Conservation (phyloP, 2,888 invertebrate genomes). For the Willowsia nigromaculata region DNA sequence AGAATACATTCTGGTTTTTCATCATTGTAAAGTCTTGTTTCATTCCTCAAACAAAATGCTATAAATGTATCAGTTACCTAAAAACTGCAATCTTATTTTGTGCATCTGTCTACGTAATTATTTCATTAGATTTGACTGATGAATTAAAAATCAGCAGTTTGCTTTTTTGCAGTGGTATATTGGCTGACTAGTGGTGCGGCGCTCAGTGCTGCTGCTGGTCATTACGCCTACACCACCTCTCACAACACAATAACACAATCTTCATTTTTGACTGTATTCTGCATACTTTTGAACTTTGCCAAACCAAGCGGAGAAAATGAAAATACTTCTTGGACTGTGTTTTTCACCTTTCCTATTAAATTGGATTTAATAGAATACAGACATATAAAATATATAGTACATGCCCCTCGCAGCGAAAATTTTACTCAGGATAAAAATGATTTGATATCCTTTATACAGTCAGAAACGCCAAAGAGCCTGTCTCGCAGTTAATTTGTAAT, state of each 20-base stretch:
- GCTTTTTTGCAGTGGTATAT: not conserved
- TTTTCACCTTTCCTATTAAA: conserved; percentile 37
- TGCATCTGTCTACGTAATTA: conserved; percentile 57
- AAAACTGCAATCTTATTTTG: not conserved
- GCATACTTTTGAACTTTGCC: conserved; percentile 64
- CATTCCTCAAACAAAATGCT: not conserved
- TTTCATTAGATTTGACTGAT: conserved; percentile 72
- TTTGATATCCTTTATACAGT: not conserved
- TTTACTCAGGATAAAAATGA: not conserved
- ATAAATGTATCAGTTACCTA: conserved; percentile 19
- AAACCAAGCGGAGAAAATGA: conserved; percentile 73
- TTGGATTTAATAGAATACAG: not conserved
- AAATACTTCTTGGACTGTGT: conserved; percentile 67
- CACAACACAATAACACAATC: not conserved
- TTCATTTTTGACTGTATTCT: not conserved
- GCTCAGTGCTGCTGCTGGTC: not conserved
- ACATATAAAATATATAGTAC: too few species aligned
- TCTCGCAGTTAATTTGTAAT: conserved; percentile 54
- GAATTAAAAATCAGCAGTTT: conserved; percentile 2
- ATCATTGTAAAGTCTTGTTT: not conserved
- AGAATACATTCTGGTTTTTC: not conserved
- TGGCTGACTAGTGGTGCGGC: conserved; percentile 18
- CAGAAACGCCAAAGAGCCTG: not conserved
- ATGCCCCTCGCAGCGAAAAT: too few species aligned
- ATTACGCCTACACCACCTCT: not conserved